A percentile compares a stretch with the other conserved stretches of the same genome.
phyloP scores from a whole-genome alignment of 2,888 invertebrate genomes.

The Bibio marci region DNA sequence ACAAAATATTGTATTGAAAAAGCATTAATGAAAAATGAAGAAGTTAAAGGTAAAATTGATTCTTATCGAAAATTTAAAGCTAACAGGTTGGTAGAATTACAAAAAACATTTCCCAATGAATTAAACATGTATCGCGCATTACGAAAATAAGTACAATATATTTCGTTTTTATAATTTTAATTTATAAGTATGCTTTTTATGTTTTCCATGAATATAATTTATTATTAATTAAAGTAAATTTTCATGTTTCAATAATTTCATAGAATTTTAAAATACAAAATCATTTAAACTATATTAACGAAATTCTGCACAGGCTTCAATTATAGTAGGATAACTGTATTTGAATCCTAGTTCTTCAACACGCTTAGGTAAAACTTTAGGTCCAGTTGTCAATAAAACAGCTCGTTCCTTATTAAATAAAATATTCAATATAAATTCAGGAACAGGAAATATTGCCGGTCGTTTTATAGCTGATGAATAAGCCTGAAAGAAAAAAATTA shows the following conservation, averaged over 20 bases:
- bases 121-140: conserved; percentile 87
- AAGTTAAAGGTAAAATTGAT: conserved; percentile 97
- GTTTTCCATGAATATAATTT: too few species aligned
- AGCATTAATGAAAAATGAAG: conserved; percentile 91
- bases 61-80: conserved; percentile 91
- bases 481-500: too few species aligned
- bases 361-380: conserved; percentile 64
- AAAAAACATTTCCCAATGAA: conserved; percentile 90
- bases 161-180: too few species aligned
- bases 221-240: too few species aligned
- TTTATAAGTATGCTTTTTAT: too few species aligned
- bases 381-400: conserved; percentile 71
- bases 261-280: too few species aligned
- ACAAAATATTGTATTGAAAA: conserved; percentile 99
- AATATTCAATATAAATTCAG: conserved; percentile 50
- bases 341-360: conserved; percentile 60
- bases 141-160: too few species aligned
- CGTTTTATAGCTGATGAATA: conserved; percentile 62
- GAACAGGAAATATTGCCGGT: conserved; percentile 65
- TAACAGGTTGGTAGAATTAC: conserved; percentile 76
- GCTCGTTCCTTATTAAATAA: conserved; percentile 67
- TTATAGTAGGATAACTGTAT: conserved; percentile 58
- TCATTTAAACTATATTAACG: too few species aligned
- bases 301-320: conserved; percentile 48
- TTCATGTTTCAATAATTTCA: too few species aligned